These are phyloP conservation scores for Apamea anceps DNA, from an alignment of 2,888 invertebrate species.

Conservation along the genomic window DNA sequence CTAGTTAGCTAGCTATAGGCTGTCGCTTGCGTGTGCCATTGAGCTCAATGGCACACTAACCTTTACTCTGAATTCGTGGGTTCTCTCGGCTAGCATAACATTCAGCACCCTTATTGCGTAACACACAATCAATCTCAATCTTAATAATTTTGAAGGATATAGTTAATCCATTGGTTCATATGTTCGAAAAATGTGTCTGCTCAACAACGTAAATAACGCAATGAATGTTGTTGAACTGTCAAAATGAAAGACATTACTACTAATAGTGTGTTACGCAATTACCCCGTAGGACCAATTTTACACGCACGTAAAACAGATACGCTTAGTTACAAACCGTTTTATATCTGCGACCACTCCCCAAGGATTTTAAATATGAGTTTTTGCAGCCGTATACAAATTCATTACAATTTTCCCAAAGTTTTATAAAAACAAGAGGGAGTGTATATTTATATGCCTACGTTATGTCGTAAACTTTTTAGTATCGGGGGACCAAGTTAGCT, in stretches of 20 bases:
- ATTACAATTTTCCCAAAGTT: conserved; percentile 62
- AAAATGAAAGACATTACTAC: too few species aligned
- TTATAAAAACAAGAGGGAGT: conserved; percentile 52
- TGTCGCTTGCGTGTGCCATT: too few species aligned
- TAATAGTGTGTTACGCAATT: too few species aligned
- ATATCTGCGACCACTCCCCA: conserved; percentile 9
- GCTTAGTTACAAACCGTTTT: conserved; percentile 10
- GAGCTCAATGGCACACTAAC: neutral
- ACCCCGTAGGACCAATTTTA: neutral
- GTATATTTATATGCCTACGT: conserved; percentile 63
- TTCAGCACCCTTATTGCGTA: neutral
- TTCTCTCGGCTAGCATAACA: conserved; percentile 8
- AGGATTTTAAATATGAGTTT: conserved; percentile 42
- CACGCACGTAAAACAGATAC: conserved; percentile 13
- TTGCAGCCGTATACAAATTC: conserved; percentile 52
- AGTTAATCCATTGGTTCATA: too few species aligned
- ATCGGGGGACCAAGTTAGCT: conserved; percentile 65
- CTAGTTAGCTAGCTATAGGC: neutral
- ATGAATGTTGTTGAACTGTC: too few species aligned
- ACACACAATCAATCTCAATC: too few species aligned
- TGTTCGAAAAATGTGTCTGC: too few species aligned
- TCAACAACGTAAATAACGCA: too few species aligned
- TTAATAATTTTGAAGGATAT: too few species aligned
- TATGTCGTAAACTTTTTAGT: conserved; percentile 66
- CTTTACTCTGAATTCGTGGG: conserved; percentile 19